phyloP scores from a whole-genome alignment of 2,888 invertebrate species.

The Tiphia femorata region DNA sequence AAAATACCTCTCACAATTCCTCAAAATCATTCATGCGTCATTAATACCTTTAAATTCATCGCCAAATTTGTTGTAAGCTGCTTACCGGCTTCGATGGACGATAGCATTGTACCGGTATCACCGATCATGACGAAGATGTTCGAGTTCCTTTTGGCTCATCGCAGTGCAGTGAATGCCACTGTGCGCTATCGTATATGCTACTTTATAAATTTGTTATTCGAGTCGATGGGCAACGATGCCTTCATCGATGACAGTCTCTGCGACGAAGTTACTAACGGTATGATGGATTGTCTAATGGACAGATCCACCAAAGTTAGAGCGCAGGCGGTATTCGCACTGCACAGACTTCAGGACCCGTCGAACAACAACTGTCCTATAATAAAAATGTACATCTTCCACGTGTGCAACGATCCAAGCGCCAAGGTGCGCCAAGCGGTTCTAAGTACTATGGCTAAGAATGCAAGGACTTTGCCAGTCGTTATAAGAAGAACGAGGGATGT shows the following conservation, averaged over 20 bases:
- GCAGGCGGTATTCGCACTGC: slow-evolving; percentile 83
- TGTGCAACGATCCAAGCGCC: slow-evolving; percentile 82
- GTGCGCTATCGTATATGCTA: slow-evolving; percentile 83
- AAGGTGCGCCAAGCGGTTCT: slow-evolving; percentile 82
- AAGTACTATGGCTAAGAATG: slow-evolving; percentile 80
- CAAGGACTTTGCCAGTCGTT: slow-evolving; percentile 78
- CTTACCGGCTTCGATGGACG: slow-evolving; percentile 59
- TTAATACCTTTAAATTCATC: slow-evolving; percentile 78
- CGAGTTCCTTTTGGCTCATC: slow-evolving; percentile 73
- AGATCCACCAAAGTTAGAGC: slow-evolving; percentile 81
- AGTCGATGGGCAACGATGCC: slow-evolving; percentile 81
- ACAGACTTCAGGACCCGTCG: slow-evolving; percentile 84
- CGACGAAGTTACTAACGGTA: slow-evolving; percentile 78
- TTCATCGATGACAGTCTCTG: slow-evolving; percentile 83
- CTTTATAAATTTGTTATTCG: slow-evolving; percentile 81
- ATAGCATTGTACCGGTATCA: slow-evolving; percentile 68
- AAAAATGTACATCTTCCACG: slow-evolving; percentile 78
- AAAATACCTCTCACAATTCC: slow-evolving; percentile 76
- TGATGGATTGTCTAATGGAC: slow-evolving; percentile 79
- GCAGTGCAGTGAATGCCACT: slow-evolving; percentile 70
- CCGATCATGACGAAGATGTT: slow-evolving; percentile 74
- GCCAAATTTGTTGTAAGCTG: slow-evolving; percentile 78
- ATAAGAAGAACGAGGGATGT: slow-evolving; percentile 82
- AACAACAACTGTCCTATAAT: slow-evolving; percentile 83
- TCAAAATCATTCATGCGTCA: slow-evolving; percentile 78